Percentiles rank a stretch among this genome's conserved stretches.
Conservation (phyloP, 2,113 vertebrate species). For the Cettia cetti region DNA sequence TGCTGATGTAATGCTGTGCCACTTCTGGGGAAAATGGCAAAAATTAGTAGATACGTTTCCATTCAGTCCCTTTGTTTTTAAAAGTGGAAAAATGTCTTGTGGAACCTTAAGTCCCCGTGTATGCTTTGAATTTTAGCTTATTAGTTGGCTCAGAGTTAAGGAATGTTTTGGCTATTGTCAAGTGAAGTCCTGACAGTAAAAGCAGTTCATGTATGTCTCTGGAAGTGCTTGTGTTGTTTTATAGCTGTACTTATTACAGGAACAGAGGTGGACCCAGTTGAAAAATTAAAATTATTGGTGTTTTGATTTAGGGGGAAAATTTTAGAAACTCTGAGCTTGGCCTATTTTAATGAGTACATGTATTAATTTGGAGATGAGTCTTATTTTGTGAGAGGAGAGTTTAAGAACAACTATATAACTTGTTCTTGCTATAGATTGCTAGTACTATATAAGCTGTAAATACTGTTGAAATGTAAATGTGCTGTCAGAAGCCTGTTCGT, state of each 20-base stretch:
- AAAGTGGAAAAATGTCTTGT: background rate
- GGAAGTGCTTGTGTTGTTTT: constrained; percentile 16
- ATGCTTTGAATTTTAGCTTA: background rate
- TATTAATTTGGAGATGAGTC: background rate
- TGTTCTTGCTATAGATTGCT: background rate
- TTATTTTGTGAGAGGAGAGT: background rate
- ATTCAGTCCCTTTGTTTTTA: background rate
- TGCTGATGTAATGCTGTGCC: background rate
- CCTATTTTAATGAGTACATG: background rate
- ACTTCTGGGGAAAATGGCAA: background rate
- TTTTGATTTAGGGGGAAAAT: background rate
- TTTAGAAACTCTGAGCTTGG: background rate
- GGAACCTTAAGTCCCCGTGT: background rate
- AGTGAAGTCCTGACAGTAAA: constrained; percentile 33
- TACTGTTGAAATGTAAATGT: background rate
- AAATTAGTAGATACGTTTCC: background rate
- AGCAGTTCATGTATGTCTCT: background rate
- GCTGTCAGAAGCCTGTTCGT: background rate
- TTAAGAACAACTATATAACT: background rate
- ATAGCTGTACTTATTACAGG: background rate
- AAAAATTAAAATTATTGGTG: background rate
- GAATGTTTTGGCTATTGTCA: constrained; percentile 10
- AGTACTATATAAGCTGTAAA: background rate
- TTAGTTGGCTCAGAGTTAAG: background rate
- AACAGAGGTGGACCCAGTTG: background rate